Evolutionary conservation across 2,113 vertebrate genomes (phyloP).

Genomic region (Caracal caracal): DNA sequence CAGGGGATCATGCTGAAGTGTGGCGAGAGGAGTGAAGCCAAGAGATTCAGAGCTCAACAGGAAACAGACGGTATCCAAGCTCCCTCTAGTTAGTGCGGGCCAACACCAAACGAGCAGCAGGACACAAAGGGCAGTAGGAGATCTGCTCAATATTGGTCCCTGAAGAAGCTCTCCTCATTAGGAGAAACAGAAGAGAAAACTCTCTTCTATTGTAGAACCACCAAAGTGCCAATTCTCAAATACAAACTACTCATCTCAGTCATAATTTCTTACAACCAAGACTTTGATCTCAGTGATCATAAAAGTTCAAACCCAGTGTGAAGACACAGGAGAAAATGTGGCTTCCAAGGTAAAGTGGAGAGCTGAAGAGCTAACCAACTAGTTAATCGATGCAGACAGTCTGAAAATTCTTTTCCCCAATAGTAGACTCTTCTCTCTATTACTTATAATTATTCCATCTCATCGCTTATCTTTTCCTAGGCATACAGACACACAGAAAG

Average conservation of each 20-base stretch:
- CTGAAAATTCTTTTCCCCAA: background rate
- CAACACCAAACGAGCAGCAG: background rate
- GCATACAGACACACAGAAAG: background rate
- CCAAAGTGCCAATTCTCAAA: background rate
- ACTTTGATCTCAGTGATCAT: background rate
- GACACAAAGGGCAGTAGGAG: background rate
- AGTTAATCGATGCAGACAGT: background rate
- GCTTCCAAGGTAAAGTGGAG: background rate
- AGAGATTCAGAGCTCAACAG: background rate
- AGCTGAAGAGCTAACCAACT: background rate
- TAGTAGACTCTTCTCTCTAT: background rate
- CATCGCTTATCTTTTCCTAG: background rate
- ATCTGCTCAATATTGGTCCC: no score
- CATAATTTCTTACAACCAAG: background rate
- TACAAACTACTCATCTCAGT: background rate
- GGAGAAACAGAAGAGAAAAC: background rate
- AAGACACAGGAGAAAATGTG: conserved; percentile 12
- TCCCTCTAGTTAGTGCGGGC: background rate
- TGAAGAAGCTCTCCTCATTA: background rate
- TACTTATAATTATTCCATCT: background rate
- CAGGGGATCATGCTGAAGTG: background rate
- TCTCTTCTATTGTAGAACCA: background rate
- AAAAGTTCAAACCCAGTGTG: conserved; percentile 8
- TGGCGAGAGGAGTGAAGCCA: background rate
- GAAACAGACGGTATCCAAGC: background rate